Evolutionary conservation across 2,797 vertebrate genomes (phyloP).

Genomic region (Peromyscus eremicus): DNA sequence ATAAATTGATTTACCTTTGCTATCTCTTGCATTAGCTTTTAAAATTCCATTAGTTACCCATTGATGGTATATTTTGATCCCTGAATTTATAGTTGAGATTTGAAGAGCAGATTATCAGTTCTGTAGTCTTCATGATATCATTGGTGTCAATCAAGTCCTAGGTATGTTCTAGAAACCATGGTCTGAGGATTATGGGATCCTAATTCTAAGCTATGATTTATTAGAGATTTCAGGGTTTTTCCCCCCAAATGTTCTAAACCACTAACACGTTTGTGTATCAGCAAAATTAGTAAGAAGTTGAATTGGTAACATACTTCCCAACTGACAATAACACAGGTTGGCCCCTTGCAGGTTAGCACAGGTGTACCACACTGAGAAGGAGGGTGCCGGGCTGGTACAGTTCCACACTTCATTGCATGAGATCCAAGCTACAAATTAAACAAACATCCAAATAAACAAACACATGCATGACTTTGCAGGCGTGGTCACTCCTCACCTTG

Average conservation of each 20-base stretch:
- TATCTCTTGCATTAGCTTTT: constrained; percentile 14
- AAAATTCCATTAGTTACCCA: neutral
- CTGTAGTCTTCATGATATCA: neutral
- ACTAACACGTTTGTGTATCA: neutral
- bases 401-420: constrained; percentile 86
- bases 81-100: constrained; percentile 1
- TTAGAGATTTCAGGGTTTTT: neutral
- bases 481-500: neutral
- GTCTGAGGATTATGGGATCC: neutral
- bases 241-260: neutral
- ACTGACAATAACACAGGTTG: constrained; percentile 86
- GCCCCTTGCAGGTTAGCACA: constrained; percentile 87
- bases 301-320: constrained; percentile 89
- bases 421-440: constrained; percentile 87
- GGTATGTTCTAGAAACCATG: constrained; percentile 1
- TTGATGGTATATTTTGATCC: neutral
- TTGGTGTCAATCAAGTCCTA: neutral
- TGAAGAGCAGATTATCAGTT: neutral
- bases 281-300: constrained; percentile 48
- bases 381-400: constrained; percentile 87
- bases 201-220: constrained; percentile 45
- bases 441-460: constrained; percentile 64
- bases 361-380: constrained; percentile 89
- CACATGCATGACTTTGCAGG: constrained; percentile 11
- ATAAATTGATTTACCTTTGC: constrained; percentile 26